Conservation (phyloP, 1,140 invertebrate genomes). For the Drosophila hydei region DNA sequence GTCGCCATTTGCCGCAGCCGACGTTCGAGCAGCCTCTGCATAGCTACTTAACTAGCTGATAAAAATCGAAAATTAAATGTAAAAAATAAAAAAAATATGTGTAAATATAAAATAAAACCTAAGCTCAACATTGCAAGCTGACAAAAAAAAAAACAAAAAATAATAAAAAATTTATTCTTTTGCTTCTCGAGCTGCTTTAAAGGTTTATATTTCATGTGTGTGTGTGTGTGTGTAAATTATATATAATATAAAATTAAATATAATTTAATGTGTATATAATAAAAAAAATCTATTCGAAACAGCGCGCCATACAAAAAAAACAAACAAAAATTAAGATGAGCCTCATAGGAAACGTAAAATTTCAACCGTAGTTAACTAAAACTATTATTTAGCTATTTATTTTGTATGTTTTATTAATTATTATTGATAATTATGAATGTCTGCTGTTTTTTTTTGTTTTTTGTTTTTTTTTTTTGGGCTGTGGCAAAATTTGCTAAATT, state of each 20-base stretch:
- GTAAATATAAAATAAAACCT: not conserved
- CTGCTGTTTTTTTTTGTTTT: constrained; percentile 16
- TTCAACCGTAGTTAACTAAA: constrained; percentile 81
- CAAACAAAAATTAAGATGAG: constrained; percentile 69
- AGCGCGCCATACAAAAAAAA: constrained; percentile 26
- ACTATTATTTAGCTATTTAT: constrained; percentile 76
- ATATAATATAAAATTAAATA: not conserved
- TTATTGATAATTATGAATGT: constrained; percentile 8
- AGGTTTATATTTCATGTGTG: constrained; percentile 14
- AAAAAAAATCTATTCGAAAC: constrained; percentile 8
- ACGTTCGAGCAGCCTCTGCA: constrained; percentile 37
- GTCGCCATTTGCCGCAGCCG: constrained; percentile 23
- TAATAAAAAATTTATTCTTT: not conserved
- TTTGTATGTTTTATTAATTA: constrained; percentile 19
- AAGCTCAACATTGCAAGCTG: constrained; percentile 4
- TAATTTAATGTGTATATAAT: not conserved
- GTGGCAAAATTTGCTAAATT: constrained; percentile 52
- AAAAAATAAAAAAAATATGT: not conserved
- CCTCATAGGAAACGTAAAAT: constrained; percentile 84
- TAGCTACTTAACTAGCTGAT: constrained; percentile 16
- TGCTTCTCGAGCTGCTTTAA: constrained; percentile 24
- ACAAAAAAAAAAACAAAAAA: not conserved
- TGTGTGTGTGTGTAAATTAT: constrained; percentile 14
- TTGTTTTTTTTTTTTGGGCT: constrained; percentile 30
- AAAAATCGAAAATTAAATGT: no score